Percentiles rank a stretch among this genome's conserved stretches.
phyloP scores from a whole-genome alignment of 2,797 vertebrate genomes.

The Sebastes flavidus region DNA sequence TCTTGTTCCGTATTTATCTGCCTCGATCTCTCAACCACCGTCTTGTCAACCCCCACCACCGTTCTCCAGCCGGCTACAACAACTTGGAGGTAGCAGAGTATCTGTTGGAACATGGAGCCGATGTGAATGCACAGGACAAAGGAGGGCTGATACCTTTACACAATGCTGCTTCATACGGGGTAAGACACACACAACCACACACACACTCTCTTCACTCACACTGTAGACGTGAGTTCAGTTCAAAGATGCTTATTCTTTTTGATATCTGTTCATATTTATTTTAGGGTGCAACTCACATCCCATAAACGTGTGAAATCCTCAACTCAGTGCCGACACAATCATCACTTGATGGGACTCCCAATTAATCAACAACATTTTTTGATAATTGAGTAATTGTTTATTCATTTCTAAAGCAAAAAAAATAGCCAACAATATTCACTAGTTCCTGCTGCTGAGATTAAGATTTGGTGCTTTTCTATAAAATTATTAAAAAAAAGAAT shows the following conservation, averaged over 20 bases:
- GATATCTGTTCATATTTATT: neutral
- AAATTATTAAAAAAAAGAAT: neutral
- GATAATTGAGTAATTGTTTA: neutral
- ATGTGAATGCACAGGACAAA: constrained; percentile 97
- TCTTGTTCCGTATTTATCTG: neutral
- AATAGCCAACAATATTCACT: neutral
- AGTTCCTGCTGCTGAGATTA: neutral
- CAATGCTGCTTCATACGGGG: constrained; percentile 96
- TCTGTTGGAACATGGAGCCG: constrained; percentile 94
- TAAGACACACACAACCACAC: constrained; percentile 70
- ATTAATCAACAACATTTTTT: neutral
- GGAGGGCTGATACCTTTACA: constrained; percentile 95
- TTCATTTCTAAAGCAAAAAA: neutral
- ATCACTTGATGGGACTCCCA: neutral
- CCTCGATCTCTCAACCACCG: neutral
- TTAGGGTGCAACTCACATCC: neutral
- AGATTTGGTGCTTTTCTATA: neutral
- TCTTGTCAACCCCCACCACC: neutral
- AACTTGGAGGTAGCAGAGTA: constrained; percentile 98
- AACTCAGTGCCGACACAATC: neutral
- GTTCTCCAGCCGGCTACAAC: constrained; percentile 90
- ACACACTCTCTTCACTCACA: neutral
- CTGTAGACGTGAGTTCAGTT: neutral
- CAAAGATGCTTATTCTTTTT: neutral
- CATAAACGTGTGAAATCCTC: neutral